Conservation (phyloP, 2,888 invertebrate genomes). For the Sympetrum striolatum region DNA sequence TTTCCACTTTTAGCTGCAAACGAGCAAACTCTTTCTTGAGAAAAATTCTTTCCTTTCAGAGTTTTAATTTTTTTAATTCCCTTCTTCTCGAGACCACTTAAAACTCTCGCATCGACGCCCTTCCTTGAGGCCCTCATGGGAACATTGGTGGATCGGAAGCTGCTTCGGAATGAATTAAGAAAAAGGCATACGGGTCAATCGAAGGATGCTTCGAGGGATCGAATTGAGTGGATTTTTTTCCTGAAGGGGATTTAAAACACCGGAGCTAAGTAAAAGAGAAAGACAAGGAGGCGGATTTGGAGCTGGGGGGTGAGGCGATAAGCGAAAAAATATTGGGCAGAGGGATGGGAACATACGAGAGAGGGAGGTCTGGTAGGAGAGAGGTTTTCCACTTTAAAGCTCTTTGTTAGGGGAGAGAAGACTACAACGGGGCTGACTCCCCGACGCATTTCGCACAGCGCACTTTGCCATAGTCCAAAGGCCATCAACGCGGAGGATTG, state of each 20-base stretch:
- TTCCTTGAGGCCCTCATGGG: neutral
- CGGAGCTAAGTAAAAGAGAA: neutral
- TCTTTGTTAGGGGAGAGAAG: neutral
- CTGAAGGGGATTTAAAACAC: neutral
- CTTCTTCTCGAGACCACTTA: neutral
- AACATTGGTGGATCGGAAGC: neutral
- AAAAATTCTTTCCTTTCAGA: neutral
- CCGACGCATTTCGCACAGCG: neutral
- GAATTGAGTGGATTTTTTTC: neutral
- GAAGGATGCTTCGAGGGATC: neutral
- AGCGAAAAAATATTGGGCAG: neutral
- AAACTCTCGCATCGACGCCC: neutral
- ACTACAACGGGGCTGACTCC: too few relatives aligned
- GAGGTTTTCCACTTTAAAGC: neutral
- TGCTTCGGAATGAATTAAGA: neutral
- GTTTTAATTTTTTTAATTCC: neutral
- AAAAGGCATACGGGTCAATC: neutral
- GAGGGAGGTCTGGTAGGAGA: neutral
- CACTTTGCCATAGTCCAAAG: neutral
- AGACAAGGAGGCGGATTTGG: too few relatives aligned
- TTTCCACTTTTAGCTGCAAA: too few relatives aligned
- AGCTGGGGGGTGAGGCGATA: too few relatives aligned
- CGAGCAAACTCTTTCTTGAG: too few relatives aligned
- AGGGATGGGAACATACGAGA: neutral
- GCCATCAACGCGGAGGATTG: neutral